phyloP scores from a whole-genome alignment of 1,140 invertebrate species.

The Euglossa dilemma region DNA sequence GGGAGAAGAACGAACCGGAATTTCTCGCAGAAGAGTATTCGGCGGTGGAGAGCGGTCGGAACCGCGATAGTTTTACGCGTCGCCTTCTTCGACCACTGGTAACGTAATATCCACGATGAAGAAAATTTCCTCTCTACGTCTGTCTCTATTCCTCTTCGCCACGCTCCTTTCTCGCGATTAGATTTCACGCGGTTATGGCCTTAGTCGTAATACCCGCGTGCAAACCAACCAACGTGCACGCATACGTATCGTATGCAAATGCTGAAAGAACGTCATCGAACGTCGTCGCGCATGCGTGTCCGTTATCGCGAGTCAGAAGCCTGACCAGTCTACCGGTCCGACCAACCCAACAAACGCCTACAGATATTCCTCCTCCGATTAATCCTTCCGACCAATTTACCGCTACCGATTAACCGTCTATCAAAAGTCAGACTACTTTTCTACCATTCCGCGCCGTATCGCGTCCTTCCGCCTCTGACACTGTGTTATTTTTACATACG shows the following conservation, averaged over 20 bases:
- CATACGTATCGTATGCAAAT: background rate
- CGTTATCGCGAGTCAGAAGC: background rate
- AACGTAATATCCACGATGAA: background rate
- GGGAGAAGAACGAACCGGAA: too few relatives aligned
- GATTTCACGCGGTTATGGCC: background rate
- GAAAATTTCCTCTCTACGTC: background rate
- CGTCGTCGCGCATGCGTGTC: conserved; percentile 29
- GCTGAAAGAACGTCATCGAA: conserved; percentile 10
- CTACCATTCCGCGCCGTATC: too few relatives aligned
- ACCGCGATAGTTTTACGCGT: too few relatives aligned
- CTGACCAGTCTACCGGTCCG: background rate
- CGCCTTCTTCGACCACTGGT: too few relatives aligned
- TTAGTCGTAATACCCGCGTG: too few relatives aligned
- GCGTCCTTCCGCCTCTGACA: too few relatives aligned
- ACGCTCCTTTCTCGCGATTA: background rate
- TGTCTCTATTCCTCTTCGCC: background rate
- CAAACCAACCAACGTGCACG: background rate
- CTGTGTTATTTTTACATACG: background rate
- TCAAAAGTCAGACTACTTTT: background rate
- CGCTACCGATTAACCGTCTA: background rate
- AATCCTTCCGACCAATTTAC: background rate
- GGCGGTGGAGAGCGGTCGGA: too few relatives aligned
- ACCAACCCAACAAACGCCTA: background rate
- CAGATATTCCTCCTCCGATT: conserved; percentile 3
- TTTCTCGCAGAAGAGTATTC: too few relatives aligned